phyloP scores from a whole-genome alignment of 2,888 invertebrate species.

The Pterostichus madidus region DNA sequence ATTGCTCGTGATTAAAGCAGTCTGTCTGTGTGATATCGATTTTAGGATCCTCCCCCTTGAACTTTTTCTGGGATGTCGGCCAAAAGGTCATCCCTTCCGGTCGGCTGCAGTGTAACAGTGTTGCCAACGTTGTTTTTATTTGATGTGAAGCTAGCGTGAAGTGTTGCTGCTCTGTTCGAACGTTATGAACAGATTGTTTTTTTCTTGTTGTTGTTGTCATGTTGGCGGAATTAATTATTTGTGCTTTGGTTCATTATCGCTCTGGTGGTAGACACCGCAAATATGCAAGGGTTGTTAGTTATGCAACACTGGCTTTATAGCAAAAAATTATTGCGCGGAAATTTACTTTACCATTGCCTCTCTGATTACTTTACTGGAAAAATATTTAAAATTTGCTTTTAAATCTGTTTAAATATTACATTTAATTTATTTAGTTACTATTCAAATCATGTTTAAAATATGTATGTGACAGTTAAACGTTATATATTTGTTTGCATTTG shows the following conservation, averaged over 20 bases:
- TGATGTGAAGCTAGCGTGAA: background rate
- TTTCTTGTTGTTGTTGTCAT: background rate
- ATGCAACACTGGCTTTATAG: background rate
- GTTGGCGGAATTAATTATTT: conserved; percentile 7
- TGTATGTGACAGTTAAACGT: too few relatives aligned
- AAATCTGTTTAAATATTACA: too few relatives aligned
- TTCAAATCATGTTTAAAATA: too few relatives aligned
- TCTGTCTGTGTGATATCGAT: conserved; percentile 10
- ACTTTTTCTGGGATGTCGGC: conserved; percentile 28
- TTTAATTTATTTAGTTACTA: too few relatives aligned
- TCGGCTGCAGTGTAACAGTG: background rate
- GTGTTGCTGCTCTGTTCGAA: background rate
- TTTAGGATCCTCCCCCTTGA: conserved; percentile 9
- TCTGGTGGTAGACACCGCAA: background rate
- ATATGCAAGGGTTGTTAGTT: background rate
- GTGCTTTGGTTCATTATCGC: background rate
- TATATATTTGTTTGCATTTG: too few relatives aligned
- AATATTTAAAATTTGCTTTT: too few relatives aligned
- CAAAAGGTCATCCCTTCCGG: conserved; percentile 54
- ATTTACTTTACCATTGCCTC: too few relatives aligned
- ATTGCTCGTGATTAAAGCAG: conserved; percentile 66
- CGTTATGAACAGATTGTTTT: background rate
- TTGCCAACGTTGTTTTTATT: conserved; percentile 27
- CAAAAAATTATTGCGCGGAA: background rate
- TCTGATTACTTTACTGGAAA: too few relatives aligned